Percentiles rank a stretch among this genome's conserved stretches.
These are phyloP conservation scores for Campylomormyrus tamandua DNA, from an alignment of 2,113 vertebrate species.

Conservation along the genomic window DNA sequence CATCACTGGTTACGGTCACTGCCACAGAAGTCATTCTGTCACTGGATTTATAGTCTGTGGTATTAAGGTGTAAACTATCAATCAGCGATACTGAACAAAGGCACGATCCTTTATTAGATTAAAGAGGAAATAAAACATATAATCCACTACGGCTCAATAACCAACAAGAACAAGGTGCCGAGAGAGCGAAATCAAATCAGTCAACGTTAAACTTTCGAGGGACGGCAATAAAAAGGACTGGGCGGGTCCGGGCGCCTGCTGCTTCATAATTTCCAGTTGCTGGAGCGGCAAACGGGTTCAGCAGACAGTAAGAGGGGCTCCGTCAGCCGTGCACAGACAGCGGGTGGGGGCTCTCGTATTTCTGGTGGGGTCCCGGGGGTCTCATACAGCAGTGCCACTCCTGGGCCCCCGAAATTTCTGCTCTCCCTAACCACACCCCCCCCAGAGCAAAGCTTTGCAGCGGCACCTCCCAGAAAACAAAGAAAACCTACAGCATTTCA, in stretches of 20 bases:
- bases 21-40: not conserved
- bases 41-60: not conserved
- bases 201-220: not conserved
- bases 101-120: not conserved
- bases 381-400: not conserved
- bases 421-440: not conserved
- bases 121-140: not conserved
- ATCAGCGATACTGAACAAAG: not conserved
- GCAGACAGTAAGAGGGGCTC: not conserved
- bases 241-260: not conserved
- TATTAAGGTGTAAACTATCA: not conserved
- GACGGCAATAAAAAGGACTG: not conserved
- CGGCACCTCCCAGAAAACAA: not conserved
- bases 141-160: not conserved
- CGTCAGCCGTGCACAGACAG: not conserved
- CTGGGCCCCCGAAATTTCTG: not conserved
- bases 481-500: not conserved
- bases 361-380: not conserved
- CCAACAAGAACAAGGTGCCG: not conserved
- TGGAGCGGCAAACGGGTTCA: not conserved
- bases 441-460: not conserved
- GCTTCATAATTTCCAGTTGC: not conserved
- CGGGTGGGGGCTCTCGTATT: not conserved
- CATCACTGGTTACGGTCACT: not conserved
- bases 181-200: not conserved